A percentile compares a stretch with the other conserved stretches of the same genome.
Conservation (phyloP, 2,888 invertebrate species). For the Smittia aterrima region DNA sequence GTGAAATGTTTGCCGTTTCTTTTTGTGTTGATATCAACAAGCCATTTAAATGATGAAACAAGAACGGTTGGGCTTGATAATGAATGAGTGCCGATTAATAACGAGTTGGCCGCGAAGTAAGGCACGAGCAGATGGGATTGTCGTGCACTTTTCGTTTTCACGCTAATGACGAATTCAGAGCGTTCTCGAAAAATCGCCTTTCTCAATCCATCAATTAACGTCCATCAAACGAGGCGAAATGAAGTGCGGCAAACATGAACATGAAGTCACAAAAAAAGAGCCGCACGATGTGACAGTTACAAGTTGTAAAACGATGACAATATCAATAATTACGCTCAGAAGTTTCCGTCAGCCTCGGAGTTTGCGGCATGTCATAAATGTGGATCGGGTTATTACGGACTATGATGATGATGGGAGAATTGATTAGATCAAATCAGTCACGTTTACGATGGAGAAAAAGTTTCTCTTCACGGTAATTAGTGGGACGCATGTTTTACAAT, state of each 20-base stretch:
- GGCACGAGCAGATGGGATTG: slow-evolving; percentile 1
- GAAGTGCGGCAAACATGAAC: no score
- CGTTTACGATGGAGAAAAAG: neutral
- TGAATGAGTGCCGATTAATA: slow-evolving; percentile 15
- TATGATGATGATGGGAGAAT: slow-evolving; percentile 14
- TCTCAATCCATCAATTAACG: neutral
- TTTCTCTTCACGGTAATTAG: neutral
- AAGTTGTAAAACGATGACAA: neutral
- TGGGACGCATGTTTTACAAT: neutral
- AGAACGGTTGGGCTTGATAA: slow-evolving; percentile 4
- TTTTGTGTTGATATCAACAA: no score
- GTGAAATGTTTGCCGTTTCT: neutral
- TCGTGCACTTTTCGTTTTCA: neutral
- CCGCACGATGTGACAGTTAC: slow-evolving; percentile 7
- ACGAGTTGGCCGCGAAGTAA: neutral
- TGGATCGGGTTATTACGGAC: neutral
- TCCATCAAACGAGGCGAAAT: neutral
- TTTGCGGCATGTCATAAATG: neutral
- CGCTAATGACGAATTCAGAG: neutral
- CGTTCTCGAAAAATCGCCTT: neutral
- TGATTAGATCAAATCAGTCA: slow-evolving; percentile 23
- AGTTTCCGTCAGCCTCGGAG: neutral
- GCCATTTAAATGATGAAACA: neutral
- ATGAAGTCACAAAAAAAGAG: neutral
- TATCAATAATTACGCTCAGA: neutral